Conservation (phyloP, 2,113 vertebrate species). For the Jacana jacana region DNA sequence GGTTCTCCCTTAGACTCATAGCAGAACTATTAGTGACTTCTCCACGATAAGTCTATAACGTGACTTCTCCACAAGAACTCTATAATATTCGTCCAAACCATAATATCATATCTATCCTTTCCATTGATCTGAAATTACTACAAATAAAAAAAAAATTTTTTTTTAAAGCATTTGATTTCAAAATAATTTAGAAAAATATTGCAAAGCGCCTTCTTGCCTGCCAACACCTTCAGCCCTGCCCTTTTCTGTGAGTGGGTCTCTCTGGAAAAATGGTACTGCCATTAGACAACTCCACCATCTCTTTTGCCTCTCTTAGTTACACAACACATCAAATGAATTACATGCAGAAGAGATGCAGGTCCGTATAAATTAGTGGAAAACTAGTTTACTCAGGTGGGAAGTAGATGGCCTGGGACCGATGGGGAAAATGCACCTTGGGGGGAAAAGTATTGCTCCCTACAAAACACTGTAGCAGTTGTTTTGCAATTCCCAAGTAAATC, state of each 20-base stretch:
- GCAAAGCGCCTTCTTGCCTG: background rate
- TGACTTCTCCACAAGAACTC: background rate
- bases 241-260: background rate
- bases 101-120: background rate
- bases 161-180: no score
- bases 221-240: background rate
- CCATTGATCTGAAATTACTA: background rate
- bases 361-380: background rate
- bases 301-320: background rate
- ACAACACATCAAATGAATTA: background rate
- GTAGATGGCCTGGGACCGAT: background rate
- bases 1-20: background rate
- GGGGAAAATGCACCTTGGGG: background rate
- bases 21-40: background rate
- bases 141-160: background rate
- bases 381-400: background rate
- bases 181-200: background rate
- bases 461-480: background rate
- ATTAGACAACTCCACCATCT: background rate
- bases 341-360: background rate
- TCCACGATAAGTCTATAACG: no score
- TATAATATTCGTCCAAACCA: background rate
- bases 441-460: background rate
- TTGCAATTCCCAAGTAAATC: background rate
- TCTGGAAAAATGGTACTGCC: background rate